These are phyloP conservation scores for Cyclargus thomasi DNA, from an alignment of 1,140 invertebrate species.

Conservation along the genomic window DNA sequence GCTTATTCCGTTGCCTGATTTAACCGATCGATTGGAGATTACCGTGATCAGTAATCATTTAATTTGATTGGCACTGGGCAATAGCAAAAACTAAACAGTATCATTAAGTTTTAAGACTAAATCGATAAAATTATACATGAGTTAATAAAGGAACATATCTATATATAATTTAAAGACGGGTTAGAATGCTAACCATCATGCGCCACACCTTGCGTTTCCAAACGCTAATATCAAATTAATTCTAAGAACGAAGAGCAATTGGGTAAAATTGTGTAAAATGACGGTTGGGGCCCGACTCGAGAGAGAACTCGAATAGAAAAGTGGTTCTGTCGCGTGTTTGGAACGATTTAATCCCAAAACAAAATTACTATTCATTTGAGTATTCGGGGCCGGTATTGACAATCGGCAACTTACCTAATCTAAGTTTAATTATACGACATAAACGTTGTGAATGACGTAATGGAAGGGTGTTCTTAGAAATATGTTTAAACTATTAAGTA, in stretches of 20 bases:
- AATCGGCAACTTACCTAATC: constrained; percentile 49
- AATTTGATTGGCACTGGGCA: constrained; percentile 10
- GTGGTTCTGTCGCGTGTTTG: constrained; percentile 72
- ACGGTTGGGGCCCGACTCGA: constrained; percentile 62
- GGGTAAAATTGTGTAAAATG: constrained; percentile 75
- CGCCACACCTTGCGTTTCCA: constrained; percentile 72
- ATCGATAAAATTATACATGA: constrained; percentile 34
- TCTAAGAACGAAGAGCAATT: constrained; percentile 71
- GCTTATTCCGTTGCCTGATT: not conserved
- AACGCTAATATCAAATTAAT: constrained; percentile 75
- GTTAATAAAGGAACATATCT: constrained; percentile 53
- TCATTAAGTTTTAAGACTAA: constrained; percentile 16
- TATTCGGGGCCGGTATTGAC: constrained; percentile 65
- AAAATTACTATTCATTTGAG: constrained; percentile 74
- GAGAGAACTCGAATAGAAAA: constrained; percentile 57
- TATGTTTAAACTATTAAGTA: not conserved
- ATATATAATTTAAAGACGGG: constrained; percentile 55
- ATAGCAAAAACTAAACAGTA: constrained; percentile 9
- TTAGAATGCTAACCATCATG: constrained; percentile 60
- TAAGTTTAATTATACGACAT: constrained; percentile 28
- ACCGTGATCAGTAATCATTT: not conserved
- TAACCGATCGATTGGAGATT: not conserved
- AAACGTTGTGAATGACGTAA: constrained; percentile 23
- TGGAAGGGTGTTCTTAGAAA: constrained; percentile 17
- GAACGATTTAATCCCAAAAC: constrained; percentile 72